Conservation (phyloP, 2,797 vertebrate genomes). For the Picus viridis region DNA sequence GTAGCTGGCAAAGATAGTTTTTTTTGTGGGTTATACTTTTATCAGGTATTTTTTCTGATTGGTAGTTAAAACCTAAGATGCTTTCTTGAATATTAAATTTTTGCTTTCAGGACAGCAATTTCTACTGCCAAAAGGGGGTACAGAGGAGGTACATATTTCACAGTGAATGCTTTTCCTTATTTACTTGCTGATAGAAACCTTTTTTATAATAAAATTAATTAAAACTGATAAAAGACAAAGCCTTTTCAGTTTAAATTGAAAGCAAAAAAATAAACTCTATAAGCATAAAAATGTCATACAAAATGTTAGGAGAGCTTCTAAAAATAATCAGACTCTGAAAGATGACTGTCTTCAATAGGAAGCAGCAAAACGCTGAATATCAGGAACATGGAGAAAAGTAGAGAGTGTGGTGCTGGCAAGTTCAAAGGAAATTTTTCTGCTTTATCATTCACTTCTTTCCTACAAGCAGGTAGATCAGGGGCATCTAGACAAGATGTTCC, state of each 20-base stretch:
- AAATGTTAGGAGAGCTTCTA: not conserved
- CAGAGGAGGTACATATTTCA: not conserved
- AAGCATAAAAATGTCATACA: not conserved
- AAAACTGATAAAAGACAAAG: not conserved
- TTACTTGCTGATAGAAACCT: not conserved
- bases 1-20: not conserved
- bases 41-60: not conserved
- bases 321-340: not conserved
- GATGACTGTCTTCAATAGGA: not conserved
- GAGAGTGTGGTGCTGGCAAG: not conserved
- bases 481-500: not conserved
- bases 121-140: not conserved
- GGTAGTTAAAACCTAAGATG: not conserved
- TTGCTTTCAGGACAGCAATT: not conserved
- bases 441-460: not conserved
- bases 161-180: not conserved
- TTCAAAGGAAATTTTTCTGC: not conserved
- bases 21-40: not conserved
- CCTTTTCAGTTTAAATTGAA: not conserved
- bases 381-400: not conserved
- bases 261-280: not conserved
- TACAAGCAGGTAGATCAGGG: not conserved
- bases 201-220: slow-evolving; percentile 15
- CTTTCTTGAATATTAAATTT: not conserved
- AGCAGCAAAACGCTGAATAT: not conserved